phyloP scores from a whole-genome alignment of 2,888 invertebrate genomes.

The Zonitis immaculata region DNA sequence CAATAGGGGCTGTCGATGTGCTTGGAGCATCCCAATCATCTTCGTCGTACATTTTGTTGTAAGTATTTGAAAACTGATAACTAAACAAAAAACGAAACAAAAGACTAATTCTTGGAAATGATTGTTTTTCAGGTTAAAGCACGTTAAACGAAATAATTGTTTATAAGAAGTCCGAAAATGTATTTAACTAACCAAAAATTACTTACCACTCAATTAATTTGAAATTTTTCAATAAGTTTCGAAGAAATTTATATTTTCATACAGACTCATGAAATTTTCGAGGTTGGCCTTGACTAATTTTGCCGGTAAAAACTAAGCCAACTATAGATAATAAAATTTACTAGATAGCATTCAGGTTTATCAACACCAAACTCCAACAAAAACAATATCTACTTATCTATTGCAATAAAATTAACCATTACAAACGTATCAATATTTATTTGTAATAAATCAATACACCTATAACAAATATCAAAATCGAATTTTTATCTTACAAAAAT shows the following conservation, averaged over 20 bases:
- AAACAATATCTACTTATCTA: neutral
- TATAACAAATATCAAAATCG: too few relatives aligned
- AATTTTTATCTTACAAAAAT: too few relatives aligned
- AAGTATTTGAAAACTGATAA: neutral
- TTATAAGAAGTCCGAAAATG: too few relatives aligned
- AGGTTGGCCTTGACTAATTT: neutral
- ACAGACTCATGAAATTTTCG: too few relatives aligned
- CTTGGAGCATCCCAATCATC: conserved; percentile 14
- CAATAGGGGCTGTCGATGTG: neutral
- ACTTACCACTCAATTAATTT: too few relatives aligned
- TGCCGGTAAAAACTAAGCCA: neutral
- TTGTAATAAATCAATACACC: too few relatives aligned
- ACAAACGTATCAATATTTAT: too few relatives aligned
- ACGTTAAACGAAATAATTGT: too few relatives aligned
- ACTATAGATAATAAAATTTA: neutral
- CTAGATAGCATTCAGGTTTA: neutral
- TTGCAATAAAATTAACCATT: too few relatives aligned
- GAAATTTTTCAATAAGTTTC: too few relatives aligned
- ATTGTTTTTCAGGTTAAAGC: neutral
- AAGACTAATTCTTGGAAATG: neutral
- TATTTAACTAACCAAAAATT: too few relatives aligned
- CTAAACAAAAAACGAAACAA: neutral
- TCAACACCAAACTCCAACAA: neutral
- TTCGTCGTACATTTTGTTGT: conserved; percentile 11
- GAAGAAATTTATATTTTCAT: too few relatives aligned